phyloP scores from a whole-genome alignment of 2,888 invertebrate species.

The Leistus spinibarbis region DNA sequence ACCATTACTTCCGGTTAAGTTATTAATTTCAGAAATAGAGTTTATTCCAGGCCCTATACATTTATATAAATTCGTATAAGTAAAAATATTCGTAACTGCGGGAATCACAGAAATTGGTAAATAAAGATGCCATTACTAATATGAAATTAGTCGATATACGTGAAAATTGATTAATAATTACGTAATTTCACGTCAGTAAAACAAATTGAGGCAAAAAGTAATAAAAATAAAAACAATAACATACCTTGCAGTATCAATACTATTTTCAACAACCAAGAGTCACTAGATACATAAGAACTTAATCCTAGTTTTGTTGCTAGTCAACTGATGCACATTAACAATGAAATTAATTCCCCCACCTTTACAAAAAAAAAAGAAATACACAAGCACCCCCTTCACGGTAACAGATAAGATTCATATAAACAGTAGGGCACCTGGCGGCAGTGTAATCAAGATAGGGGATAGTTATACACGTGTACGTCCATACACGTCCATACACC shows the following conservation, averaged over 20 bases:
- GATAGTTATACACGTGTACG: conserved; percentile 5
- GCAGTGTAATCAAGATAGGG: conserved; percentile 30
- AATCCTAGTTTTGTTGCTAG: conserved; percentile 33
- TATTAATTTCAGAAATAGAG: no score
- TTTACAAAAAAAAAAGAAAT: background rate
- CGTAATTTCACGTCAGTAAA: no score
- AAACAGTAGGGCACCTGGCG: conserved; percentile 39
- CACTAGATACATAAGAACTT: conserved; percentile 9
- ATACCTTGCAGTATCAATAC: background rate
- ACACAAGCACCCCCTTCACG: conserved; percentile 15
- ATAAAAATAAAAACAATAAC: background rate
- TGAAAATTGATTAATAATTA: no score
- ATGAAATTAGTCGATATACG: no score
- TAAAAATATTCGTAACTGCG: no score
- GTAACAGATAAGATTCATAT: conserved; percentile 28
- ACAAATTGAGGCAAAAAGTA: background rate
- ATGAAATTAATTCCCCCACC: conserved; percentile 35
- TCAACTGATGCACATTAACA: conserved; percentile 32
- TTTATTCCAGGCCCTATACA: no score
- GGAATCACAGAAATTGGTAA: no score
- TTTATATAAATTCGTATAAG: no score
- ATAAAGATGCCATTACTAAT: no score
- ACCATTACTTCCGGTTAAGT: no score
- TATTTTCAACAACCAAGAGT: conserved; percentile 6
- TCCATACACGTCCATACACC: conserved; percentile 9